Evolutionary conservation across 2,113 vertebrate genomes (phyloP), one percentile per base, ranked within the genome.

Genomic region (Sinocyclocheilus anshuiensis): DNA sequence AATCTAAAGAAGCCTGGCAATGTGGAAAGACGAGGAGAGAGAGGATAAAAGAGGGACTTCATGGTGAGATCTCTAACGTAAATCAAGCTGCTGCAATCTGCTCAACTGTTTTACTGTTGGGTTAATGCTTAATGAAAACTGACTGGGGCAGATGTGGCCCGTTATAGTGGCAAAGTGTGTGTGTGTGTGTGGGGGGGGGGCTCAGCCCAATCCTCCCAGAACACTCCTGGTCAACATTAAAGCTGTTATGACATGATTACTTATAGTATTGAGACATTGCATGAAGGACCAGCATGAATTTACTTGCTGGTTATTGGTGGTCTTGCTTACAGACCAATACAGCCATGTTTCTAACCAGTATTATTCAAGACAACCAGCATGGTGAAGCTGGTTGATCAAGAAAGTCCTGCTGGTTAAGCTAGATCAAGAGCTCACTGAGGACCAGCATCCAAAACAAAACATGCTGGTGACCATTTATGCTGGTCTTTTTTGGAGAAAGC

Each of bases 31-130:
- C 24, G 33, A 13, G 11, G 61, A 13, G 85, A 33, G 87, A 84
- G 85, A 69, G 91, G 81, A 22, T 36, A 76, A 88, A 88, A 86
- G 39, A n/a, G 76, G 90, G 90, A 86, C 84, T 88, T 92, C 92
- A 92, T 89, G 80, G 48, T 72, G 45, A 87, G 83, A 85, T 84
- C 77, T 42, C 29, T 63, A 85, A 61, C 4, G 24, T 24, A 65
- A 65, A 88, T 88, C 86, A 86, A 85, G 90, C 72, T 33, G 83
- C 24, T 82, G 88, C 77, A 57, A 24, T 82, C 86, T 89, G 88
- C 57, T 85, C 87, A 91, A 91, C 93, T 92, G 92, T 87, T 87
- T 82, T 86, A 80, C 85, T 89, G 89, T 86, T 72, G 61, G 12
- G 59, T 86, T 89, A 87, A 65, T 80, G 89, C 89, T 88, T 88